Evolutionary conservation across 1,140 invertebrate genomes (phyloP).

Genomic region (Aphaenogaster ashmeadi): DNA sequence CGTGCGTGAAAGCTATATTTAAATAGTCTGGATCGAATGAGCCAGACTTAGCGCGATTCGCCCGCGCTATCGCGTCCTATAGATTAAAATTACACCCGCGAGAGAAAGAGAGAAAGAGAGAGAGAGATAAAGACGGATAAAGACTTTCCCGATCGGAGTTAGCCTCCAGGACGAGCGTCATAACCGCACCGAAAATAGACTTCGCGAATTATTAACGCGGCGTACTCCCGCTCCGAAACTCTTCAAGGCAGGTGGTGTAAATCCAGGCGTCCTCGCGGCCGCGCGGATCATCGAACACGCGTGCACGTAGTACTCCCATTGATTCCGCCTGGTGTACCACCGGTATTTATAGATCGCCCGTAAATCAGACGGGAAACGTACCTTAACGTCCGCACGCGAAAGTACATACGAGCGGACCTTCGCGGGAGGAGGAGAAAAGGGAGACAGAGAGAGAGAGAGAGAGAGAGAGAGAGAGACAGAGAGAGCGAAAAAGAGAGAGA

Average conservation of each 20-base stretch:
- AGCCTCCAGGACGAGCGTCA: conserved; percentile 3
- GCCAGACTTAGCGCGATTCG: not conserved
- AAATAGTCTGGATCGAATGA: conserved; percentile 4
- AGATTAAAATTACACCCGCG: conserved; percentile 32
- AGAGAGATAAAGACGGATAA: not conserved
- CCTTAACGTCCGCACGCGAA: conserved; percentile 26
- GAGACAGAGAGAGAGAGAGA: not conserved
- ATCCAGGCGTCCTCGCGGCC: conserved; percentile 41
- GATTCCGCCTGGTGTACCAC: conserved; percentile 16
- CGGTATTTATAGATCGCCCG: conserved; percentile 45
- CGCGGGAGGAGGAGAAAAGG: not conserved
- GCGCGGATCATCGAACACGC: not conserved
- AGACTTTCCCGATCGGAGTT: conserved; percentile 11
- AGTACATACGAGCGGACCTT: conserved; percentile 28
- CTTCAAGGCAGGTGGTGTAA: conserved; percentile 45
- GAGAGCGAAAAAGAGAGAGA: not conserved
- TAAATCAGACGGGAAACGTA: conserved; percentile 32
- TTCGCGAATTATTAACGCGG: conserved; percentile 38
- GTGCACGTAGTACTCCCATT: conserved; percentile 11
- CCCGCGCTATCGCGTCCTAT: conserved; percentile 11
- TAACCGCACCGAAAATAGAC: conserved; percentile 43
- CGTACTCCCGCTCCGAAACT: conserved; percentile 18
- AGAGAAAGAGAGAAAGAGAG: not conserved
- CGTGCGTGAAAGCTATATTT: not conserved
- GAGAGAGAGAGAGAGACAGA: not conserved